A percentile compares a stretch with the other conserved stretches of the same genome.
Evolutionary conservation across 1,140 invertebrate species (phyloP).

Genomic region (Cydia amplana): DNA sequence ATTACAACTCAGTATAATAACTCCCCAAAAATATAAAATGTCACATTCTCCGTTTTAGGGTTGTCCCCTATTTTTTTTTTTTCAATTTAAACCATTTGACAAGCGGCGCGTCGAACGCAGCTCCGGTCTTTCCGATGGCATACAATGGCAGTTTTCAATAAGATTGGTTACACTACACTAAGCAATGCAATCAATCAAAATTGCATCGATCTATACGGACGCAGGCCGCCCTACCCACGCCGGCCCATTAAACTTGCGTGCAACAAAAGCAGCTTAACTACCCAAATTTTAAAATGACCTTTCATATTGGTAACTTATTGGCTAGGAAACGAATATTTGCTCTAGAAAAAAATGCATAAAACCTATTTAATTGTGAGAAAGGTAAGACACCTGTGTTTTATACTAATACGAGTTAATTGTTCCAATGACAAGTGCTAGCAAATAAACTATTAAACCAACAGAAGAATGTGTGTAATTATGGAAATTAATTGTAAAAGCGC

Average conservation of each 20-base stretch:
- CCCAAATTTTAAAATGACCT: constrained; percentile 7
- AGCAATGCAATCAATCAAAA: constrained; percentile 79
- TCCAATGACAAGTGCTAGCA: no score
- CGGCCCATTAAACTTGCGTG: constrained; percentile 41
- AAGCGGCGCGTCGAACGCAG: constrained; percentile 70
- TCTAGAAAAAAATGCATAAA: neutral
- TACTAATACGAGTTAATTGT: neutral
- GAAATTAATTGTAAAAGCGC: constrained; percentile 24
- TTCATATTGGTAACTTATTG: neutral
- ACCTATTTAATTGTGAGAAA: neutral
- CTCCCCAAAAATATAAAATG: constrained; percentile 72
- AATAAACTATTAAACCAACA: constrained; percentile 15
- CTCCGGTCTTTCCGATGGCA: constrained; percentile 67
- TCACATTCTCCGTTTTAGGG: constrained; percentile 67
- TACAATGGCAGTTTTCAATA: constrained; percentile 77
- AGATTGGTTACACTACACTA: constrained; percentile 79
- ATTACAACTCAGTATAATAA: constrained; percentile 55
- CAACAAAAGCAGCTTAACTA: constrained; percentile 28
- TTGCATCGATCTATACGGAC: constrained; percentile 69
- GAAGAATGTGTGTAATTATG: constrained; percentile 21
- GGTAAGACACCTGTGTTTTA: neutral
- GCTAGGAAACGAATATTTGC: neutral
- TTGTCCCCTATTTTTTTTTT: constrained; percentile 70
- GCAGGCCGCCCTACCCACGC: constrained; percentile 49
- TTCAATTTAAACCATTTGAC: constrained; percentile 78